Base-by-base conservation (phyloP, 1,140 invertebrate genomes). In the Eubasilissa regina region DNA sequence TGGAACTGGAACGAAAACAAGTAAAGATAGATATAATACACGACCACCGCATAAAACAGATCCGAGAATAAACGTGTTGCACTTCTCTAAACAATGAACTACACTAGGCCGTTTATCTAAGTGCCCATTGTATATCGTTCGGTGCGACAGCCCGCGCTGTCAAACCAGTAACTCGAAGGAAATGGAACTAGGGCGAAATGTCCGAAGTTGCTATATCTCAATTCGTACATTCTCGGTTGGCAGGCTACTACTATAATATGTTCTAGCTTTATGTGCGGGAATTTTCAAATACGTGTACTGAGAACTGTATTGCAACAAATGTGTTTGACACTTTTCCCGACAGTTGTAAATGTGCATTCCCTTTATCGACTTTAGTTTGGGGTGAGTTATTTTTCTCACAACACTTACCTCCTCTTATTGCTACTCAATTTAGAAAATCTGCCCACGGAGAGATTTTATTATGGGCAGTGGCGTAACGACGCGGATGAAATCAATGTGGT, bases 131-230 rank as follows among this genome's bases (percentile, higher is more conserved):
- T 58, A 15, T 58, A 58, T 58, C 55, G n/a, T 15, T 58, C 15
- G 11, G 15, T 19, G 55, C 55, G 10, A 6, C 12, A 58, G 21
- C 17, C 55, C 21, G 17, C 25, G 19, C 53, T 15, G 53, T 56
- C 53, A 15, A 15, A n/a, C 13, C 53, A 58, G 55, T 12, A 21
- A 58, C 15, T 58, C 21, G 55, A 6, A 58, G 55, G 55, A 58
- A 58, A 58, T 58, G 55, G 55, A 58, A 58, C 15, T 58, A 58
- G 55, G 55, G 55, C 55, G 55, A 58, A 58, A 21, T 58, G 55
- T 58, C 55, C 17, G 21, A 58, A 58, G 17, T 58, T 58, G 55
- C 55, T 15, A 21, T 21, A 35, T 35, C 6, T 35, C 25, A 35
- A 35, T 35, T 6, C 1, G 25, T 35, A 35, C 25, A 35, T 35